Conservation (phyloP, 2,113 vertebrate species). For the Pandion haliaetus region DNA sequence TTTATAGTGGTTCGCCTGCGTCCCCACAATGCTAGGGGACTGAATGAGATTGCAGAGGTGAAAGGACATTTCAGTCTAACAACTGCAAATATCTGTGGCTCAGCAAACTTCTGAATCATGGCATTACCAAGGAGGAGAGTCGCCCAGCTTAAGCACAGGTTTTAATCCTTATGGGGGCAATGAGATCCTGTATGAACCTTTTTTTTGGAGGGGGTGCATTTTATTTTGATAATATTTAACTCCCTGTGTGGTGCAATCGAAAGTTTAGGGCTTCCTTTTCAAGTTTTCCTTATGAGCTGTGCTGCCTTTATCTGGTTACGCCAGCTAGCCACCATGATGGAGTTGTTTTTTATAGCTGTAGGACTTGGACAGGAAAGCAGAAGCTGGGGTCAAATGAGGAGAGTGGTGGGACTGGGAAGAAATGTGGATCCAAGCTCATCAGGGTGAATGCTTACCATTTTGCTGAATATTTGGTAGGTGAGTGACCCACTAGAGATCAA, state of each 20-base stretch:
- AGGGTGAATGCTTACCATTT: background rate
- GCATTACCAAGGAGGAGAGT: background rate
- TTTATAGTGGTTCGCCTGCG: conserved; percentile 19
- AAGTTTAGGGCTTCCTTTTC: background rate
- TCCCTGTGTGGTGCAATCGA: background rate
- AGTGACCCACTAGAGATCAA: background rate
- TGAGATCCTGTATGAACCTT: background rate
- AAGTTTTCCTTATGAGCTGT: background rate
- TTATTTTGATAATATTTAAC: background rate
- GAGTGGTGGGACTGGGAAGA: background rate
- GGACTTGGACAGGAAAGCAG: background rate
- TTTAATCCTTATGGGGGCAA: background rate
- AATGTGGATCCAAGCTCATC: background rate
- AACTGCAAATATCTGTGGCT: conserved; percentile 5
- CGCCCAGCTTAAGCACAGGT: background rate
- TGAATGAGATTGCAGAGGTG: conserved; percentile 44
- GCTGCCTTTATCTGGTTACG: conserved; percentile 18
- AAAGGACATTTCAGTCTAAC: conserved; percentile 25
- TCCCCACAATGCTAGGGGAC: background rate
- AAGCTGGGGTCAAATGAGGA: background rate
- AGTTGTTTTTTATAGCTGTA: conserved; percentile 5
- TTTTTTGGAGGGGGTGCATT: background rate
- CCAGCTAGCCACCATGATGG: background rate
- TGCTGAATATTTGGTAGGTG: background rate
- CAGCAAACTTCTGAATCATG: conserved; percentile 24